Conservation (phyloP, 2,888 invertebrate species). For the Trisateles emortualis region DNA sequence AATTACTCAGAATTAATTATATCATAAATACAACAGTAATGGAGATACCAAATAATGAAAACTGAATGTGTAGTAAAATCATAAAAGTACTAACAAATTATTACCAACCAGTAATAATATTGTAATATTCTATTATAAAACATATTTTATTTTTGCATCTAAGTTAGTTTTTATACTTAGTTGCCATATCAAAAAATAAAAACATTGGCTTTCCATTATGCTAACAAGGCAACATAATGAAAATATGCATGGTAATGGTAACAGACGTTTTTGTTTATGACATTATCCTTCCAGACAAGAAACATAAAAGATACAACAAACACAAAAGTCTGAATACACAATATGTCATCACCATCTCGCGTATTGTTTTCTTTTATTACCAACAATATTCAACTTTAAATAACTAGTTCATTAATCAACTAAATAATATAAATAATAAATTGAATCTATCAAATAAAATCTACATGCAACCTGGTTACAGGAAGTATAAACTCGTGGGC, state of each 20-base stretch:
- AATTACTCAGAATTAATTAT: conserved; percentile 6
- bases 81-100: conserved; percentile 20
- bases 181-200: too few relatives aligned
- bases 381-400: not conserved
- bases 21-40: conserved; percentile 3
- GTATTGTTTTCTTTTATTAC: not conserved
- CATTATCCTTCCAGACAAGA: conserved; percentile 5
- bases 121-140: not conserved
- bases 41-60: conserved; percentile 14
- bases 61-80: conserved; percentile 16
- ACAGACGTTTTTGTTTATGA: too few relatives aligned
- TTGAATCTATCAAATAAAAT: conserved; percentile 7
- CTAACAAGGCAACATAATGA: too few relatives aligned
- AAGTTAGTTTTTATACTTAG: too few relatives aligned
- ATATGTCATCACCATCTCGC: conserved; percentile 28
- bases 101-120: conserved; percentile 6
- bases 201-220: not conserved
- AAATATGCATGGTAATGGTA: too few relatives aligned
- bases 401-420: not conserved
- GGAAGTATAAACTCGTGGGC: conserved; percentile 38
- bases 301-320: conserved; percentile 10
- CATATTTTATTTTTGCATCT: not conserved
- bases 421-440: conserved; percentile 1
- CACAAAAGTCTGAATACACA: conserved; percentile 9
- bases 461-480: conserved; percentile 29